Evolutionary conservation across 2,888 invertebrate species (phyloP), one percentile per base, ranked within the genome.

Genomic region (Coelinius sp.): DNA sequence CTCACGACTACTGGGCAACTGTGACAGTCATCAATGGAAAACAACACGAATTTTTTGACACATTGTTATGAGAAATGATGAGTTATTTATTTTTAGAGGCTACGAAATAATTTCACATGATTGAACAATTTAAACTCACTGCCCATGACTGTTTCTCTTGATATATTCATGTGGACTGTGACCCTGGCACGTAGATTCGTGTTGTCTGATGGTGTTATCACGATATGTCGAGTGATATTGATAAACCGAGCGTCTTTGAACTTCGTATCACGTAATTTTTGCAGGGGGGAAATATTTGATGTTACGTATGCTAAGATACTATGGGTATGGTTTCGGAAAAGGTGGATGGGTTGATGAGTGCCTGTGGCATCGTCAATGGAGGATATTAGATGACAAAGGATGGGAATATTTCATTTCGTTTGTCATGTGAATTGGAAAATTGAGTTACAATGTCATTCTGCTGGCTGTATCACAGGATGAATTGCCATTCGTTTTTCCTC

Each of bases 371-470:
- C 7, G 31, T 0, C n/a, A 63, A 22, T 7, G 12, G 12, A 22
- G 22, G 41, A 63, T 63, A 63, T n/a, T 41, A 63, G 20, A 38
- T 41, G 25, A 41, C 41, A 63, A 63, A 63, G 41, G 41, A 63
- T 56, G 5, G 25, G 22, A 63, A 38, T 66, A 66, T 49, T 38
- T 27, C 10, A 66, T 71, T 44, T 66, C 8, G 14, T 6, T 46
- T 63, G 53, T 73, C 73, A 46, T 62, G 62, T 69, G 68, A 69
- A 68, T 73, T 71, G 68, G 70, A 52, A 71, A 63, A 78, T 77
- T 73, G 66, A 49, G 76, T 78, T 75, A 75, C 68, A 75, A 76
- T 73, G 69, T 70, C 75, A 76, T 78, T 76, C 66, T 38, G 70
- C 35, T 53, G 20, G 73, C 72, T 71, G 53, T 67, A 72, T 70